Base-by-base conservation (phyloP, 1,140 invertebrate genomes). In the Bursaphelenchus mucronatus region DNA sequence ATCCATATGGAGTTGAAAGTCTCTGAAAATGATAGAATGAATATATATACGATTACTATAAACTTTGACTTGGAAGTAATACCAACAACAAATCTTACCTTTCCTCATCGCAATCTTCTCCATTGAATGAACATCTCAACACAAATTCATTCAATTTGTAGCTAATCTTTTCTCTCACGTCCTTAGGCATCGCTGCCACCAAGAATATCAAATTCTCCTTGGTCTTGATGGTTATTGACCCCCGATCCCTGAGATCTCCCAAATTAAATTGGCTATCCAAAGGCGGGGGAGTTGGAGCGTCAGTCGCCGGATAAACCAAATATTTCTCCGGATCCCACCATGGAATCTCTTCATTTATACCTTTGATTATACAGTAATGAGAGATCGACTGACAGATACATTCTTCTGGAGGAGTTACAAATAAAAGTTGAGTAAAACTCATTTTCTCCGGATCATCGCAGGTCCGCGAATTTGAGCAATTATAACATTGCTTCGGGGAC, bases 261-360 rank as follows among this genome's bases (percentile, higher is more conserved):
- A 79, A 66, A 81, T 77, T n/a, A 30, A 74, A 76, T 19, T 80
- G 68, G 45, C 70, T 66, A n/a, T 70, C 54, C 56, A 70, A 71
- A 10, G 64, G 66, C 15, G 76, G 55, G 11, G 64, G 44, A 39
- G 73, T 67, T 30, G 79, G 75, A 17, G 68, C 56, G 15, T 64
- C 71, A 40, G 77, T 81, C 17, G 69, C 76, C 43, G 79, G 74
- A 51, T 67, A 80, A 9, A 81, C 63, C 9, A 71, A 67, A 47
- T 79, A 79, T 52, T 81, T 80, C 44, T 79, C 58, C 11, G 77
- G 77, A 70, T 81, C 78, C 79, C 77, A 81, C 77, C 77, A 79
- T 50, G 64, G 46, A 40, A 79, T 70, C 49, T 79, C 79, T 13
- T 73, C 65, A 21, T 64, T 62, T 11, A 61, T 44, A 50, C 68